Base-by-base conservation (phyloP, 2,888 invertebrate species). In the Cyrtodaria siliqua region DNA sequence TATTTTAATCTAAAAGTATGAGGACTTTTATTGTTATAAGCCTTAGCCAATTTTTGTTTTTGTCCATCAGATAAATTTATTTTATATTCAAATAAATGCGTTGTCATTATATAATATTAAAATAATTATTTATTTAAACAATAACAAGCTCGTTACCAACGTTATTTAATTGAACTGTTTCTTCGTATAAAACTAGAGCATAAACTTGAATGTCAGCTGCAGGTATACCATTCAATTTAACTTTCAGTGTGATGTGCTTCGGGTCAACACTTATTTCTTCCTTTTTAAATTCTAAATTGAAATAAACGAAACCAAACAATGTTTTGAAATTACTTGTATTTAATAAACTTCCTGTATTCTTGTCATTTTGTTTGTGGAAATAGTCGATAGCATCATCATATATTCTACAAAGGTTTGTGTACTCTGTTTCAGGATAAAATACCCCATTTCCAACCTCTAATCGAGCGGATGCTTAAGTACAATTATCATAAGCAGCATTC, bases 1-100 rank as follows among this genome's bases (percentile, higher is more conserved):
- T 18, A 20, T 20, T 24, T 20, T 20, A 50, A 50, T 20, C 16
- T 50, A 2, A 50, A 50, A 3, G 16, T 50, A 20, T 8, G 12
- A 8, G 4, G 6, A 33, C 33, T 33, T 33, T 12, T 12, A 8
- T 33, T 33, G 12, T 33, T 50, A 20, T 3, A 50, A 12, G 50
- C 16, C 12, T 20, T 50, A 3, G 50, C 50, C 14, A 50, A 20
- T 20, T 20, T 50, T 20, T 20, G n/a, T 23, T 50, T 50, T 50
- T 50, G 50, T 50, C 50, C 2, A 18, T 50, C 50, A 3, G 50
- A 20, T 50, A 50, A 50, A 50, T 20, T 50, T 20, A 50, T 20
- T 50, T 50, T n/a, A 50, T 20, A 9, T 50, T 50, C n/a, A 50
- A 50, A 20, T 14, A 2, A 20, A 18, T 47, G n/a, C 20, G 3